Percentiles rank a stretch among this genome's conserved stretches.
These are phyloP conservation scores for Drosophila niveifrons DNA, from an alignment of 2,888 invertebrate species.

Conservation along the genomic window DNA sequence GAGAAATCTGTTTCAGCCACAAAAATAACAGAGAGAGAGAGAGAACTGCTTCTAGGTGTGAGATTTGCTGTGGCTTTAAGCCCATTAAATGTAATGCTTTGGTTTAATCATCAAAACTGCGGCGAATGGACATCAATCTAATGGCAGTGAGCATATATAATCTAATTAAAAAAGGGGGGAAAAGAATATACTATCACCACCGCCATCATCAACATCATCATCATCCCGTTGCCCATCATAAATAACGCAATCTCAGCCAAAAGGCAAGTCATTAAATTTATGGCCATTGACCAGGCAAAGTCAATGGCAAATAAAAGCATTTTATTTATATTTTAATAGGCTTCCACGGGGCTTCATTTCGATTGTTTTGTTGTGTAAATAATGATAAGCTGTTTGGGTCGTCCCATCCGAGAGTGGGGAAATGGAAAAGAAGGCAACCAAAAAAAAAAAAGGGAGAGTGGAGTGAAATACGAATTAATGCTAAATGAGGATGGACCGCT, in stretches of 20 bases:
- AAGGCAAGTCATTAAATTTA: slow-evolving; percentile 75
- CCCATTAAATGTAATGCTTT: slow-evolving; percentile 53
- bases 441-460: not conserved
- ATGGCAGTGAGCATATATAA: slow-evolving; percentile 51
- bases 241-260: slow-evolving; percentile 73
- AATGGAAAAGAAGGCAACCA: not conserved
- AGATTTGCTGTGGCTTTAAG: slow-evolving; percentile 30
- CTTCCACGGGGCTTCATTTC: slow-evolving; percentile 26
- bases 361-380: slow-evolving; percentile 63
- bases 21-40: not conserved
- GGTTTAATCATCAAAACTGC: slow-evolving; percentile 31
- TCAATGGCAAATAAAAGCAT: slow-evolving; percentile 66
- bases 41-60: not conserved
- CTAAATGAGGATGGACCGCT: slow-evolving; percentile 18
- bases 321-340: slow-evolving; percentile 56
- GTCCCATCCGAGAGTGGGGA: not conserved
- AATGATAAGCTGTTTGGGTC: slow-evolving; percentile 67
- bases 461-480: slow-evolving; percentile 15
- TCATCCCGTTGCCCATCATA: slow-evolving; percentile 48
- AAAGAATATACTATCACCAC: not conserved
- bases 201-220: slow-evolving; percentile 9
- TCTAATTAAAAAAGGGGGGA: slow-evolving; percentile 68
- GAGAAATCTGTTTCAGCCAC: not conserved
- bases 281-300: slow-evolving; percentile 52
- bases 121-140: slow-evolving; percentile 30